Evolutionary conservation across 2,888 invertebrate genomes (phyloP), one percentile per base, ranked within the genome.

Genomic region (Microchrysa polita): DNA sequence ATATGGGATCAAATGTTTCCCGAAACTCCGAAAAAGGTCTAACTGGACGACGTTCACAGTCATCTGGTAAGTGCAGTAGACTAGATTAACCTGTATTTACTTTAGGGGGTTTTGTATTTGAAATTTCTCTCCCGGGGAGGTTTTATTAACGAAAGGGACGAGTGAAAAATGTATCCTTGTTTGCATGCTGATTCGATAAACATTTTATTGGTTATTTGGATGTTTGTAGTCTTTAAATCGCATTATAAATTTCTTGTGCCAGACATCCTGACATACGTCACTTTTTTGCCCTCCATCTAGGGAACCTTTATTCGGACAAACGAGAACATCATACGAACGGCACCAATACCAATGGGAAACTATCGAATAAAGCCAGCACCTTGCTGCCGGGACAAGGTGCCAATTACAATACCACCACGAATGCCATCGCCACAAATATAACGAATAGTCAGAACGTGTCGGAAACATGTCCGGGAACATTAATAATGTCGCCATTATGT

Each of bases 1-100:
- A 84, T 80, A 92, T 92, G 92, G 92, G 92, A 83, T 91, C 92
- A 76, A 92, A 92, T 87, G 89, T 92, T 81, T 92, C 92, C 87
- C 90, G 92, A 77, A 91, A 91, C 83, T 91, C 90, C 81, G 88
- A 89, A 79, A 92, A 92, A 80, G 84, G 78, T 77, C 77, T 77
- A 73, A 77, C 77, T 44, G 77, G 78, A 71, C 74, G 78, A 57
- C 63, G 78, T 65, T 75, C 77, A 67, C 77, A 78, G 74, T 78
- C 79, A 59, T 77, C 77, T 72, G 78, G 79, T 78, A 65, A 75
- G 74, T 61, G 18, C 1, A 34, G 27, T 34, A 34, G 27, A 34
- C 7, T 34, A 34, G 27, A n/a, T n/a, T 34, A 34, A n/a, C n/a
- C n/a, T n/a, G n/a, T n/a, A n/a, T n/a, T n/a, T n/a, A n/a, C n/a